Evolutionary conservation across 2,113 vertebrate species (phyloP), one percentile per base, ranked within the genome.

Genomic region (Chlorodrepanis virens): DNA sequence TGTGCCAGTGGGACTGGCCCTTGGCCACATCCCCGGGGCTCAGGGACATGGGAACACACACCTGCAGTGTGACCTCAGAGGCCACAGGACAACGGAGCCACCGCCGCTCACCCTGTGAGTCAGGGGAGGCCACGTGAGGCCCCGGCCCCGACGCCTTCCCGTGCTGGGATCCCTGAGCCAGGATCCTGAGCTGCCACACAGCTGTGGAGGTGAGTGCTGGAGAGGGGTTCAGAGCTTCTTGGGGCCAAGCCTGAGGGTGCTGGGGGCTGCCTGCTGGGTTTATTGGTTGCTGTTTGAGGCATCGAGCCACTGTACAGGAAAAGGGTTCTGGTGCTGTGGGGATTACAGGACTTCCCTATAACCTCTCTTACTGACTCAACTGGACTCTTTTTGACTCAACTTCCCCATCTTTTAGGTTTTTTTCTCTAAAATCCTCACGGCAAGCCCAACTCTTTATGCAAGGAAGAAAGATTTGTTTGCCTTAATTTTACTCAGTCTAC

Each of bases 1-100:
- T 1, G 0, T 5, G 0, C 33, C 0, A 1, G 29, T 0, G 0
- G 50, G 27, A 9, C 20, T 0, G 0, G 24, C 45, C n/a, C 68
- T 28, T 1, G 3, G 57, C 18, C 4, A 0, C 65, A 31, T 76
- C 37, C 31, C 33, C 14, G 5, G 56, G 56, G 65, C 70, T 54
- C 9, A 0, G 61, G 67, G 67, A 27, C 22, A 7, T 0, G 1
- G 20, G 42, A 9, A 17, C 52, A 15, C 37, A 4, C 0, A 0
- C 23, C 56, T 10, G 37, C 18, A 49, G 35, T 0, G 3, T 1
- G 17, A 7, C 10, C 0, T 2, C 8, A 0, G 24, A 1, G 16
- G 22, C 39, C 7, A 0, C 50, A 80, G 45, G 45, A 27, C 0
- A 4, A 1, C 0, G 2, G 65, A 54, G 86, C 63, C 0, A 2